Base-by-base conservation (phyloP, 1,140 invertebrate species). In the Zeugodacus cucurbitae region DNA sequence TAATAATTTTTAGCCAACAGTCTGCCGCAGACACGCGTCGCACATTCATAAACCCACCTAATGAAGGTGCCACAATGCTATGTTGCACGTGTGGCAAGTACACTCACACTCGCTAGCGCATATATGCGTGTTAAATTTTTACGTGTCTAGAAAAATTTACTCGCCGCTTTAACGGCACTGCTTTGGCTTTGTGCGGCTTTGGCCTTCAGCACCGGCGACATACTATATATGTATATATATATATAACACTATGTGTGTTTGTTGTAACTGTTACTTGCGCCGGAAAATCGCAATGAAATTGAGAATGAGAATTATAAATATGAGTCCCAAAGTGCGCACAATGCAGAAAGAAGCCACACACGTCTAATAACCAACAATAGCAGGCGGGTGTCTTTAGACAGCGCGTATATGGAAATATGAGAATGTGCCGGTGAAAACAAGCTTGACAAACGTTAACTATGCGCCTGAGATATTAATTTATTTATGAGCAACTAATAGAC, bases 51-150 rank as follows among this genome's bases (percentile, higher is more conserved):
- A 41, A n/a, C 17, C 0, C 17, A 70, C 41, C 37, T 48, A n/a
- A 82, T 44, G 3, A 82, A 48, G 74, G 41, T 48, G n/a, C 22
- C 37, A 82, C 44, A 82, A 82, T 82, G 8, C n/a, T n/a, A n/a
- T 82, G 37, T 44, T 48, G 74, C 44, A 82, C 67, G 74, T 82
- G 37, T 82, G 74, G 44, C 74, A 48, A 82, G 74, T 82, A 22
- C 44, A 44, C 20, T 34, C 32, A 20, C 34, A 41, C n/a, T n/a
- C 34, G 41, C 34, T 22, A 41, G 20, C 48, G 48, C 20, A 22
- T 74, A 37, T 7, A 37, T 74, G 32, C 32, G 32, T 34, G 67
- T 74, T 74, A 22, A 62, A 74, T 74, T 74, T 41, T 41, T 74
- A 74, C 34, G 67, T 74, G 67, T 37, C 34, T 74, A 74, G 32